Base-by-base conservation (phyloP, 2,888 invertebrate species). In the Amaurobius ferox region DNA sequence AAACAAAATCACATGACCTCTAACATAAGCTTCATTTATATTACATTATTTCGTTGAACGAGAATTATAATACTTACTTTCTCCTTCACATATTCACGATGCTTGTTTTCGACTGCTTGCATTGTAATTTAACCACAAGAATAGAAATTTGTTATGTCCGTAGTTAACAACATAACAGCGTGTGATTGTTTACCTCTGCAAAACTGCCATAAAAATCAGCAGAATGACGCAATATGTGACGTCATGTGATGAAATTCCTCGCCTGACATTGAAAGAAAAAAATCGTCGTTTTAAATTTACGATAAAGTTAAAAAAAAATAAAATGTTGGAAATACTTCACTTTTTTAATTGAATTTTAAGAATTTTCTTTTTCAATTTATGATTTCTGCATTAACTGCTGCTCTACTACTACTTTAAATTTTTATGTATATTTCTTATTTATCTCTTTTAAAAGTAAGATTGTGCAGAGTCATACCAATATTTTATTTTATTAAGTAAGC, bases 141-240 rank as follows among this genome's bases (percentile, higher is more conserved):
- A 74, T 70, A 55, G 26, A 32, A 61, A 79, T 35, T 74, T 79
- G 39, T 66, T 44, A 66, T 13, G 35, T 76, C 79, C 64, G 61
- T 79, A 76, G 76, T 71, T 79, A 86, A 86, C 86, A 86, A 86
- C 86, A 87, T 87, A 87, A 55, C 87, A 87, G 81, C 87, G 87
- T 87, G 87, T 87, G 80, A 87, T 81, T 87, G 87, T 87, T 87
- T 87, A 87, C 87, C 81, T 81, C 87, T 81, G 80, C 87, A 87
- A 81, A 78, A 74, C 80, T 81, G 81, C 87, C 87, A 87, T 87
- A 80, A 78, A 66, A 86, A 79, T 79, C 79, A 79, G 76, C 79
- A 86, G 77, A 44, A 71, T 83, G 81, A 87, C 87, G 80, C 81
- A 80, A 87, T 55, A 62, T 48, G n/a, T 79, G 78, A 87, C 78